phyloP scores from a whole-genome alignment of 1,140 invertebrate genomes.

The Artemia franciscana region DNA sequence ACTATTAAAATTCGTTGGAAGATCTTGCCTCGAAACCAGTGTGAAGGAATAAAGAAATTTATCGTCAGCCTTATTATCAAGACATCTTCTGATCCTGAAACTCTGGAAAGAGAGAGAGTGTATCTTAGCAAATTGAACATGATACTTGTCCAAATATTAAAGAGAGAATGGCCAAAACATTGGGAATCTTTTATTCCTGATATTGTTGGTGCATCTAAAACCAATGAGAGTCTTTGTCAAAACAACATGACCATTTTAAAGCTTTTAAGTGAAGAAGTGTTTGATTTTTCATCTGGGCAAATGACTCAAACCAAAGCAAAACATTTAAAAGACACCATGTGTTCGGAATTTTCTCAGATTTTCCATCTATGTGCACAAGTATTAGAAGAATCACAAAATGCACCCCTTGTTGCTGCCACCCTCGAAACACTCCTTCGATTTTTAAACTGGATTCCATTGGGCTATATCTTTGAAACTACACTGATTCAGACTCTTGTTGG shows the following conservation, averaged over 20 bases:
- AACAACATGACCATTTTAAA: conserved; percentile 99
- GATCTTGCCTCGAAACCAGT: conserved; percentile 88
- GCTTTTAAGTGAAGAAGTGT: conserved; percentile 92
- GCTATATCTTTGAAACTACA: conserved; percentile 98
- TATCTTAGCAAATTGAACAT: conserved; percentile 97
- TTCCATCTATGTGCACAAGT: conserved; percentile 63
- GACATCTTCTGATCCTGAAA: conserved; percentile 72
- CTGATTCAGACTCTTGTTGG: conserved; percentile 80
- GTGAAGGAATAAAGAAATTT: conserved; percentile 97
- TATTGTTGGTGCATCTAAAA: conserved; percentile 95
- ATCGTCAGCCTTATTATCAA: conserved; percentile 97
- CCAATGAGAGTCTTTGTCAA: conserved; percentile 93
- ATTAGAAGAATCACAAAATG: conserved; percentile 85
- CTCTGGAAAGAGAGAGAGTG: conserved; percentile 77
- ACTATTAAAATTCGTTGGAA: conserved; percentile 99
- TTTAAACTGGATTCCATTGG: conserved; percentile 97
- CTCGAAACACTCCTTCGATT: conserved; percentile 88
- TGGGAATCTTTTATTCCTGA: conserved; percentile 98
- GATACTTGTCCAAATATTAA: conserved; percentile 94
- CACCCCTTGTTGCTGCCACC: conserved; percentile 72
- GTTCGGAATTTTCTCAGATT: conserved; percentile 91
- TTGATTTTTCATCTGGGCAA: conserved; percentile 93
- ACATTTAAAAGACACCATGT: conserved; percentile 99
- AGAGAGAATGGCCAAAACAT: conserved; percentile 98
- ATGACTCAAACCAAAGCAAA: conserved; percentile 97